Base-by-base conservation (phyloP, 2,113 vertebrate genomes). In the Microcebus ravelobensis region DNA sequence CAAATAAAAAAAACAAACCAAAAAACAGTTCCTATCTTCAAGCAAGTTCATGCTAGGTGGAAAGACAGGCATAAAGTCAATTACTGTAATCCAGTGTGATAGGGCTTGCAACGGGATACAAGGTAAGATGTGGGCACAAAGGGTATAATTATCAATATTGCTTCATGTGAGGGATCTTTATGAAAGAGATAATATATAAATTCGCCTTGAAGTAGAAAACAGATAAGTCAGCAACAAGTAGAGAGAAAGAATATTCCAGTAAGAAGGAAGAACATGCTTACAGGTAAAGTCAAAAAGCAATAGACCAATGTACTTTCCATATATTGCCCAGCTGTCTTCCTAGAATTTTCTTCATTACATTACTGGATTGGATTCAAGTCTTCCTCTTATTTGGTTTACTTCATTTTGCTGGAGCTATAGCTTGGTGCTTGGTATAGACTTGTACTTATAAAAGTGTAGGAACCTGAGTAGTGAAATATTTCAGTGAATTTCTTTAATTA, bases 381-480 rank as follows among this genome's bases (percentile, higher is more conserved):
- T 95, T 86, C 73, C 20, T 42, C 12, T 91, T 86, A 27, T 42
- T 79, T 73, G 23, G n/a, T 77, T 88, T 93, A 93, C 70, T 77
- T 70, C 42, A 57, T 67, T 82, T 25, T 87, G 36, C 27, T 79
- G 65, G 52, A 55, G 42, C 45, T 87, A 11, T 25, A 65, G 42
- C n/a, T 80, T 59, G 42, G 4, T 94, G 17, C 3, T 31, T 89
- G 13, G 10, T 39, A 55, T 25, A 76, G 87, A 76, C 45, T 71
- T 80, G 36, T 6, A 79, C 8, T 57, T 87, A 71, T 14, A 71
- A 27, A 74, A 63, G 82, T 55, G 71, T 17, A 87, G 31, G 31
- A 77, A 77, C 0, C 31, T 45, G 17, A 76, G 34, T 65, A 89
- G 21, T 45, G 17, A 96, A 61, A 87, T 31, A 4, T 50, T 74